Conservation (phyloP, 2,797 vertebrate genomes). For the Tokudaia muenninki region DNA sequence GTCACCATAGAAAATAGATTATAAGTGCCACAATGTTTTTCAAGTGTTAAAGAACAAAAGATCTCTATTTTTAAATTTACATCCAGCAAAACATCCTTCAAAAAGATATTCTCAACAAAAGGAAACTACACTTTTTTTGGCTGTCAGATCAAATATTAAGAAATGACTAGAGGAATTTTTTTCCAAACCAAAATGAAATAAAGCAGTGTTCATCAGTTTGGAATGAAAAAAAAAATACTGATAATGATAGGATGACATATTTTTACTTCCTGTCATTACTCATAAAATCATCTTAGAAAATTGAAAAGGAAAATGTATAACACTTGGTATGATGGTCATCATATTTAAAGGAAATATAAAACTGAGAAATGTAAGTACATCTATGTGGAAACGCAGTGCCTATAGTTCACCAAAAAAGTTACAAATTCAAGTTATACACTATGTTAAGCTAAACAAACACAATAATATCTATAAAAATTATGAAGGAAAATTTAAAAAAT, state of each 20-base stretch:
- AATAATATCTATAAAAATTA: neutral
- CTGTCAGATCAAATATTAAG: neutral
- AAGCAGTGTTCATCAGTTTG: neutral
- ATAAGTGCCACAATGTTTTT: neutral
- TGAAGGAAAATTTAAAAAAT: neutral
- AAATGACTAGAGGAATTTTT: neutral
- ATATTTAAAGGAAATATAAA: neutral
- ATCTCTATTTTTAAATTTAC: neutral
- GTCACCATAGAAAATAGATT: neutral
- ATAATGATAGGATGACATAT: neutral
- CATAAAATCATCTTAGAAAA: neutral
- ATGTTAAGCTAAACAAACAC: neutral
- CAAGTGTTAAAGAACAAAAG: neutral
- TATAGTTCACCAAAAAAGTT: neutral
- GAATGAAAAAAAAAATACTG: neutral
- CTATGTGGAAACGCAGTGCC: neutral
- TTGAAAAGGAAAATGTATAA: neutral
- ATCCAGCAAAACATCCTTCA: neutral
- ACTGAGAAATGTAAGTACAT: neutral
- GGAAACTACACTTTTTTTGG: neutral
- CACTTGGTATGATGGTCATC: neutral
- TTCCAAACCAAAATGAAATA: neutral
- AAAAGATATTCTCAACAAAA: neutral
- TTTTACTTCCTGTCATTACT: neutral
- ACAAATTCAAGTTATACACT: neutral